phyloP scores from a whole-genome alignment of 53 echinoderm and acorn worm genomes.

The Paracentrotus lividus region DNA sequence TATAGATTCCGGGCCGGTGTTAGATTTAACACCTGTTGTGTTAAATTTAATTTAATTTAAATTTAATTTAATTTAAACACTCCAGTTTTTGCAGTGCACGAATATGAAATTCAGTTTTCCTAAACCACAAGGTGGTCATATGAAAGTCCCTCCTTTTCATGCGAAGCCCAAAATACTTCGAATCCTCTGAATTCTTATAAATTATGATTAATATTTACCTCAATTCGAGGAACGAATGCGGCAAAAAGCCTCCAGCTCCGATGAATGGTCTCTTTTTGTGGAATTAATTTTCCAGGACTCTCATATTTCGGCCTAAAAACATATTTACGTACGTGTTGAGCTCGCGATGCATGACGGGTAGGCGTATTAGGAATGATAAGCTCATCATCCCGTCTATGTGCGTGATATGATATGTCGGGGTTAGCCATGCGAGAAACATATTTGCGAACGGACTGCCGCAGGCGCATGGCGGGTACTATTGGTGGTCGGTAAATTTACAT shows the following conservation, averaged over 20 bases:
- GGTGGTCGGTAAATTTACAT: neutral
- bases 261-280: neutral
- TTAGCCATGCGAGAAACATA: constrained; percentile 27
- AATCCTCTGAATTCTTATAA: neutral
- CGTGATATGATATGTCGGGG: constrained; percentile 43
- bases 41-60: too few species aligned
- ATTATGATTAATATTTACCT: neutral
- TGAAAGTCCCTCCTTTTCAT: too few species aligned
- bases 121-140: too few species aligned
- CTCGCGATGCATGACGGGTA: constrained; percentile 20
- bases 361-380: neutral
- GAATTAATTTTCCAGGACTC: neutral
- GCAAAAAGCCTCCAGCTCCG: neutral
- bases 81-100: too few species aligned
- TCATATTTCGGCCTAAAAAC: neutral
- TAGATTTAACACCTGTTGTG: too few species aligned
- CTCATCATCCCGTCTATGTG: neutral
- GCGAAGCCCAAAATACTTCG: neutral
- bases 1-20: too few species aligned
- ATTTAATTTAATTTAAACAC: too few species aligned
- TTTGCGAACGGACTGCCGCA: constrained; percentile 19
- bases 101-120: too few species aligned
- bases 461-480: neutral
- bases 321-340: neutral
- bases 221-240: neutral